Base-by-base conservation (phyloP, 2,888 invertebrate genomes). In the Drosophila rubida region DNA sequence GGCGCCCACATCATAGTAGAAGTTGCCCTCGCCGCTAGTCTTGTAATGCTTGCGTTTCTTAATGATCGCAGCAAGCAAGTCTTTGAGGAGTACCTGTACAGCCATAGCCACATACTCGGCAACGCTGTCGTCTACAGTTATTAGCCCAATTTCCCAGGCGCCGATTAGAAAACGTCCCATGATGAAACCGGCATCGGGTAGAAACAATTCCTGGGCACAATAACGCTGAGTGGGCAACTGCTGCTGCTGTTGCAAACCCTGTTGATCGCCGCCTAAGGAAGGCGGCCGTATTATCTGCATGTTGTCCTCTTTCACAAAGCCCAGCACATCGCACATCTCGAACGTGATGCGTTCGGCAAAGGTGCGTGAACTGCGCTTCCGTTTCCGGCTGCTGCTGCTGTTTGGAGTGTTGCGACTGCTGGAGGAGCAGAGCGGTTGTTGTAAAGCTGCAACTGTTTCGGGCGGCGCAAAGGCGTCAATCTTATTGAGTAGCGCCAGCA, bases 91-190 rank as follows among this genome's bases (percentile, higher is more conserved):
- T 69, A 94, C 94, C 91, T 96, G 95, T 1, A 97, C 95, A 1
- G 97, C 96, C 44, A 95, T 94, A 37, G 96, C 95, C 49, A 98
- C 94, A n/a, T 96, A 93, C 69, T 96, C 96, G 0, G 97, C 96
- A 4, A 97, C 96, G 70, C 94, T 94, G 85, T 97, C 96, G 69
- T 97, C 96, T 3, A 96, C 96, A 6, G 96, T 96, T 76, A 97
- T 95, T 41, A 98, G 93, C 0, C 97, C 97, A 49, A 95, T 94
- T 87, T 98, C 97, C 97, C 97, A 98, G 5, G 97, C 97, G 4
- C 96, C 95, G 8, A 98, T 93, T 91, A 97, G 94, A 80, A 98
- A 94, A 64, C 97, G 93, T 0, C 97, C 96, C 69, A 96, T 94
- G 4, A 98, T 95, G 86, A 97, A 95, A 0, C 96, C 95, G 70